A percentile compares a stretch with the other conserved stretches of the same genome.
Evolutionary conservation across 23 tunicate species (phyloP).

Genomic region (Clavelina lepadiformis): DNA sequence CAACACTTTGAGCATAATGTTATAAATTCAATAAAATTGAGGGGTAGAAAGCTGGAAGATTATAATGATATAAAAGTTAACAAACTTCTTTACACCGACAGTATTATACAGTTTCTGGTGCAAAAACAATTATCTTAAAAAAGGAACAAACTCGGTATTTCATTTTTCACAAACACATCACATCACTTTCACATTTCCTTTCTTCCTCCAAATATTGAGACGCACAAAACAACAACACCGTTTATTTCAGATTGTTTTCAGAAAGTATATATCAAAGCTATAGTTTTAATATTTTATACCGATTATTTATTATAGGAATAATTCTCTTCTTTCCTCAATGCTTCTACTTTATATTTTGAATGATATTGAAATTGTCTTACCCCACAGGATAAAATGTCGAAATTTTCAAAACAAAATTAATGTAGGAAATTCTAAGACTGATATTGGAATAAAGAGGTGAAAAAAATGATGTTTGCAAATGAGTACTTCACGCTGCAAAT

Average conservation of each 20-base stretch:
- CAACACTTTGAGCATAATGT: too few species aligned
- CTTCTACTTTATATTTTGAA: slow-evolving; percentile 1
- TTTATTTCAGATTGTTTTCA: neutral
- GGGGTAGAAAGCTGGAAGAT: too few species aligned
- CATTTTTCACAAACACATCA: too few species aligned
- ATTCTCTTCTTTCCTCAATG: neutral
- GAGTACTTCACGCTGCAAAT: slow-evolving; percentile 10
- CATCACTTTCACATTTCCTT: too few species aligned
- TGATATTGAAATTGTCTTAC: slow-evolving; percentile 5
- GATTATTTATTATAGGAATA: slow-evolving; percentile 3
- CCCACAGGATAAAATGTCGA: neutral
- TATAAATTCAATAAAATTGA: too few species aligned
- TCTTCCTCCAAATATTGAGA: too few species aligned
- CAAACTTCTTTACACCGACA: too few species aligned
- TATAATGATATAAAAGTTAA: too few species aligned
- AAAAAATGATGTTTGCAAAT: slow-evolving; percentile 2
- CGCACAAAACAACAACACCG: too few species aligned
- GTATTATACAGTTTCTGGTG: too few species aligned
- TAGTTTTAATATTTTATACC: slow-evolving; percentile 8
- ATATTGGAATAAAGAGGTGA: slow-evolving; percentile 10
- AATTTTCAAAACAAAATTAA: neutral
- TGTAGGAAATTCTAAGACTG: slow-evolving; percentile 9
- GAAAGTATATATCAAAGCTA: slow-evolving; percentile 16
- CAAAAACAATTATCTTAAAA: too few species aligned
- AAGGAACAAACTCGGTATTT: too few species aligned